Evolutionary conservation across 2,888 invertebrate species (phyloP).

Genomic region (Electrophaes corylata): DNA sequence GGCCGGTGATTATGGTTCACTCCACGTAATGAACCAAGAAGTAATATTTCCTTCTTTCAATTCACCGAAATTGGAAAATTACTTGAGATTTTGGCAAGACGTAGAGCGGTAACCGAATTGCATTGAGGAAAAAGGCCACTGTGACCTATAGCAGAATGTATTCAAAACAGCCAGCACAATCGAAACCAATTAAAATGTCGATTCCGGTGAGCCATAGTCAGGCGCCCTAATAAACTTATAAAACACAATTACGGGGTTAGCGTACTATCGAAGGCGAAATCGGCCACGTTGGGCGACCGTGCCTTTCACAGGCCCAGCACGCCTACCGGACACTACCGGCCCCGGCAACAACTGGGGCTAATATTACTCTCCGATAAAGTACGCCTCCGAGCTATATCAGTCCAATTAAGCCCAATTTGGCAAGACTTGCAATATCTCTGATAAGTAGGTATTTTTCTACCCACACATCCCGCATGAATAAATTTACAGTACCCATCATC

Average conservation of each 20-base stretch:
- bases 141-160: slow-evolving; percentile 52
- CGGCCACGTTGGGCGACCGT: slow-evolving; percentile 62
- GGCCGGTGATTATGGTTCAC: slow-evolving; percentile 52
- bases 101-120: slow-evolving; percentile 28
- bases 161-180: slow-evolving; percentile 54
- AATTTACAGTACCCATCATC: slow-evolving; percentile 35
- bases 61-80: slow-evolving; percentile 24
- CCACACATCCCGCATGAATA: slow-evolving; percentile 38
- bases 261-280: slow-evolving; percentile 70
- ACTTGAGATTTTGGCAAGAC: slow-evolving; percentile 23
- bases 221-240: slow-evolving; percentile 50
- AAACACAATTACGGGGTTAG: slow-evolving; percentile 57
- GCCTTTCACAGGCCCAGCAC: slow-evolving; percentile 71
- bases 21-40: slow-evolving; percentile 46
- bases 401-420: slow-evolving; percentile 47
- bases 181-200: slow-evolving; percentile 64
- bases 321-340: slow-evolving; percentile 55
- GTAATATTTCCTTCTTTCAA: slow-evolving; percentile 47
- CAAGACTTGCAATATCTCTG: slow-evolving; percentile 31
- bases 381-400: slow-evolving; percentile 49
- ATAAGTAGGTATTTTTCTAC: slow-evolving; percentile 29
- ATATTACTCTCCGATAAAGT: slow-evolving; percentile 45
- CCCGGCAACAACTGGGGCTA: slow-evolving; percentile 45
- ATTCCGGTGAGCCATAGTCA: slow-evolving; percentile 39
- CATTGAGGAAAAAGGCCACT: slow-evolving; percentile 46